Evolutionary conservation across 2,797 vertebrate species (phyloP), one percentile per base, ranked within the genome.

Genomic region (Anguilla pacifica): DNA sequence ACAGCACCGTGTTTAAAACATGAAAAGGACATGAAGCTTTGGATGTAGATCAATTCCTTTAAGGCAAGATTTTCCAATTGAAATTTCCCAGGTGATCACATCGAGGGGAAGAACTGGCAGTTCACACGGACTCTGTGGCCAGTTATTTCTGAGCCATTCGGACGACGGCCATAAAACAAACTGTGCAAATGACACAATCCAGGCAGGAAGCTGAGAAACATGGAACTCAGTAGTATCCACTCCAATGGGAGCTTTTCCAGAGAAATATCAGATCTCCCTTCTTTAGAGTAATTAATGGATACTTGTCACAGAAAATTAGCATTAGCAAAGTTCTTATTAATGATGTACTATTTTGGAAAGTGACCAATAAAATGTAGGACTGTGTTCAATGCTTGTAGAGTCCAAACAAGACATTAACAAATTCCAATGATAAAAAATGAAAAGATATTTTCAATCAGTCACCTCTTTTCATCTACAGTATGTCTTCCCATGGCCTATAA

Each of bases 51-150:
- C 53, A 79, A 57, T 43, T 79, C 49, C 49, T 70, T 84, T 17
- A 72, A 74, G 25, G 67, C 19, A 82, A 43, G 15, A 17, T 61
- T 84, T 83, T 86, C 85, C 64, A 51, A 19, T 49, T 61, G 31
- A 87, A 87, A 74, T 55, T 11, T 84, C 61, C 86, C 67, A 87
- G 39, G 49, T 31, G 25, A 74, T 70, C 43, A 72, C 64, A 74
- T 17, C n/a, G 82, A 19, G 49, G 28, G 31, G 51, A 57, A 74
- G 9, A 55, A 39, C 64, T 84, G 86, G 82, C 61, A 84, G n/a
- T 53, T 46, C 51, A 39, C 13, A 28, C 3, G 7, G 70, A 74
- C n/a, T 6, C 49, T 28, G 28, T 6, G 28, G 53, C 55, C 86
- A 87, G 70, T 11, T 49, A 51, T 87, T 59, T 53, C 61, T 39